Evolutionary conservation across 2,113 vertebrate genomes (phyloP).

Genomic region (Passer domesticus): DNA sequence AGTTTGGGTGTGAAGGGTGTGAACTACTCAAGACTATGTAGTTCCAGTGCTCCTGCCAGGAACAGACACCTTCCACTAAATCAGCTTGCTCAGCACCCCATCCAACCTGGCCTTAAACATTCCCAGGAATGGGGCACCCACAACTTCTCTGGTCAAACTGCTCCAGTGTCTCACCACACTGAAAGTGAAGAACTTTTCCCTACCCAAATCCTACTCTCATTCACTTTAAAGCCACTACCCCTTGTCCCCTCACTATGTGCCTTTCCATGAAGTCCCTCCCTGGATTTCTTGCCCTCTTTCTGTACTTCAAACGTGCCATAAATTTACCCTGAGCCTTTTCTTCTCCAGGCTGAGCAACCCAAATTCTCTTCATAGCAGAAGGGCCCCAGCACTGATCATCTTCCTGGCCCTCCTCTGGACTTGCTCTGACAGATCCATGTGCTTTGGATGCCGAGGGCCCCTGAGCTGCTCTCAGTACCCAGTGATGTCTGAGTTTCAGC

Average conservation of each 20-base stretch:
- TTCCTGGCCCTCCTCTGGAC: not conserved
- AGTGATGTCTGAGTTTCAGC: not conserved
- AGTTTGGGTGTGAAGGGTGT: not conserved
- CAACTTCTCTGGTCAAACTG: not conserved
- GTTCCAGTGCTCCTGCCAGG: not conserved
- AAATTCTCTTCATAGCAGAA: not conserved
- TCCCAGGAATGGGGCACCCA: not conserved
- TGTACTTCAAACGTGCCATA: not conserved
- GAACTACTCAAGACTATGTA: not conserved
- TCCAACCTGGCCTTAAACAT: not conserved
- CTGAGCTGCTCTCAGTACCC: not conserved
- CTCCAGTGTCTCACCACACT: not conserved
- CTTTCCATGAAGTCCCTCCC: not conserved
- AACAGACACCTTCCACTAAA: not conserved
- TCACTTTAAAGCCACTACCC: not conserved
- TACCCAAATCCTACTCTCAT: not conserved
- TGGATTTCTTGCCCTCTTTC: not conserved
- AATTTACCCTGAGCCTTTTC: not conserved
- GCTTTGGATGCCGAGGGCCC: fast-evolving
- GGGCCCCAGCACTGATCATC: not conserved
- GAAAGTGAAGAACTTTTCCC: not conserved
- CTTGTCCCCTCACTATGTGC: not conserved
- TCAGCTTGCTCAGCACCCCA: not conserved
- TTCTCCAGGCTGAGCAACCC: not conserved
- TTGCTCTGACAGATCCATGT: not conserved